Evolutionary conservation across 2,888 invertebrate species (phyloP).

Genomic region (Caenorhabditis imperialis): DNA sequence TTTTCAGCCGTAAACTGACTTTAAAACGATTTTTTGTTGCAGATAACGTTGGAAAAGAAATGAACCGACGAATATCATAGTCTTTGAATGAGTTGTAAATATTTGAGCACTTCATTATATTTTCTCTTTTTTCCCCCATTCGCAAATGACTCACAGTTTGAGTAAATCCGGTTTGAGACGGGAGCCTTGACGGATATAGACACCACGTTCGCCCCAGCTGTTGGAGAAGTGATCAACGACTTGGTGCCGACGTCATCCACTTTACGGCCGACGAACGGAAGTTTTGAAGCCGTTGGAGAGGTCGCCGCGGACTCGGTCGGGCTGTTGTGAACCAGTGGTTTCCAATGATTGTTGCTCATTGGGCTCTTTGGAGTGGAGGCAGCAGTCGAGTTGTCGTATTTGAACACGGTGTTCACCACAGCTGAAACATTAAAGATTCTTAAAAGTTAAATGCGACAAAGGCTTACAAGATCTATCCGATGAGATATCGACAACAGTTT

Average conservation of each 20-base stretch:
- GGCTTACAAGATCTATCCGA: slow-evolving; percentile 32
- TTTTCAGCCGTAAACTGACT: too few relatives aligned
- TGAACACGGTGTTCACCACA: slow-evolving; percentile 48
- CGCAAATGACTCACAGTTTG: slow-evolving; percentile 51
- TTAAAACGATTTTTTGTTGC: too few relatives aligned
- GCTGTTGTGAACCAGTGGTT: slow-evolving; percentile 27
- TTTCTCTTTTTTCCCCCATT: slow-evolving; percentile 9
- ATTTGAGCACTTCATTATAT: slow-evolving; percentile 41
- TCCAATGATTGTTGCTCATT: slow-evolving; percentile 39
- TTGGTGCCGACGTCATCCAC: slow-evolving; percentile 50
- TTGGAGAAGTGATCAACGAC: slow-evolving; percentile 38
- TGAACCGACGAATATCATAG: too few relatives aligned
- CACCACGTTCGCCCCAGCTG: slow-evolving; percentile 36
- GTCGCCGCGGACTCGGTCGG: slow-evolving; percentile 26
- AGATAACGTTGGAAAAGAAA: too few relatives aligned
- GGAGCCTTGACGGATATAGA: slow-evolving; percentile 54
- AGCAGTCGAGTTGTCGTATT: slow-evolving; percentile 38
- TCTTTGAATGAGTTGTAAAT: slow-evolving; percentile 36
- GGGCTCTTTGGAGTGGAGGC: slow-evolving; percentile 12
- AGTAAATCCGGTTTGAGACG: slow-evolving; percentile 35
- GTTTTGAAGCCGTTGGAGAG: slow-evolving; percentile 30
- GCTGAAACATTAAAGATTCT: slow-evolving; percentile 29
- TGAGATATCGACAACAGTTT: slow-evolving; percentile 47
- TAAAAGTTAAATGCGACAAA: slow-evolving; percentile 1
- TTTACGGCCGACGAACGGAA: slow-evolving; percentile 41